Evolutionary conservation across 2,797 vertebrate species (phyloP).

Genomic region (Neosilurus mollespiculum): DNA sequence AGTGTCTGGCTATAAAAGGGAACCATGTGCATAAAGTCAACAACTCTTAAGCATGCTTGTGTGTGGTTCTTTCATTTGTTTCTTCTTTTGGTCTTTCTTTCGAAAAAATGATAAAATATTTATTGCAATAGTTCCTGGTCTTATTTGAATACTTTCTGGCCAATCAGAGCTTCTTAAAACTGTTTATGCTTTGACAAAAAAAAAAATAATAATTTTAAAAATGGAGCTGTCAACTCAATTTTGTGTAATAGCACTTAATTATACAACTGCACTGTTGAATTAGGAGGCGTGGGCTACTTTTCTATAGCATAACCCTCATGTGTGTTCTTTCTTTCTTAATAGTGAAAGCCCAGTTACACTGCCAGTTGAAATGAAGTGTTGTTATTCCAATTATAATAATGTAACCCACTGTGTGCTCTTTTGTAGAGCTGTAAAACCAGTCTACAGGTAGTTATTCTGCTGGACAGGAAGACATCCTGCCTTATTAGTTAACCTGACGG

Average conservation of each 20-base stretch:
- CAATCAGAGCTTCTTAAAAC: background rate
- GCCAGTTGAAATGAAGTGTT: background rate
- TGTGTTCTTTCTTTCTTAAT: background rate
- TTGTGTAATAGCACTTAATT: background rate
- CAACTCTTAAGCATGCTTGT: background rate
- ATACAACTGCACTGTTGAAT: background rate
- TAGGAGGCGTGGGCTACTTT: background rate
- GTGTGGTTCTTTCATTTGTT: background rate
- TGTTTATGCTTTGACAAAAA: background rate
- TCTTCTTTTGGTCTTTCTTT: background rate
- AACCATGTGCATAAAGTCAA: conserved; percentile 10
- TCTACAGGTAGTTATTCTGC: conserved; percentile 37
- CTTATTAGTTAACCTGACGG: conserved; percentile 17
- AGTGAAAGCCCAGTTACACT: background rate
- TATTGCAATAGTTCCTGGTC: background rate
- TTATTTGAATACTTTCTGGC: background rate
- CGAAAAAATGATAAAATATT: background rate
- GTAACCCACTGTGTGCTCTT: background rate
- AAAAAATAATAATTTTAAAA: too few relatives aligned
- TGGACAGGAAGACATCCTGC: conserved; percentile 36
- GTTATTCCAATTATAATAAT: background rate
- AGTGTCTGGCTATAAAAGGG: conserved; percentile 18
- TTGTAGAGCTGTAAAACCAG: conserved; percentile 31
- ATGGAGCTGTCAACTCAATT: too few relatives aligned
- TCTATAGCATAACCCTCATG: background rate